Evolutionary conservation across 2,113 vertebrate species (phyloP).

Genomic region (Grallaria varia): DNA sequence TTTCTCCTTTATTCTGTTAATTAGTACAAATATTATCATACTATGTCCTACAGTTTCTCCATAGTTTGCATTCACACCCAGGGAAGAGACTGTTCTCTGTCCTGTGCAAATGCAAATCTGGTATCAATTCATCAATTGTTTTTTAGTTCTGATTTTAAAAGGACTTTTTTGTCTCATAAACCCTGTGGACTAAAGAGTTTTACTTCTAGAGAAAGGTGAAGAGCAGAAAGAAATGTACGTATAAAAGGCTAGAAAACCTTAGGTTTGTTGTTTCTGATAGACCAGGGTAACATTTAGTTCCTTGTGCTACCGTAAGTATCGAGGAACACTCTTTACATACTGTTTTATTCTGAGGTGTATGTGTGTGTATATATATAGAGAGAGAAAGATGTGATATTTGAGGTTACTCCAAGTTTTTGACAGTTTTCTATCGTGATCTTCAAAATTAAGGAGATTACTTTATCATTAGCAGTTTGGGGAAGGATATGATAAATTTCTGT

Average conservation of each 20-base stretch:
- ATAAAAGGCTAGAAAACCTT: background rate
- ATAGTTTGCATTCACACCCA: background rate
- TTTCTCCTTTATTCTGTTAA: background rate
- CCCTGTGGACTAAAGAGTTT: background rate
- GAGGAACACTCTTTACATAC: background rate
- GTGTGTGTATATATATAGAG: too few species aligned
- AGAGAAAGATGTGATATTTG: background rate
- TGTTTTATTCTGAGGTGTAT: background rate
- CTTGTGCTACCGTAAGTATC: background rate
- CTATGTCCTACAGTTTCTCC: background rate
- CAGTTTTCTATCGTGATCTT: background rate
- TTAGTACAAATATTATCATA: background rate
- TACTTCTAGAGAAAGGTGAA: background rate
- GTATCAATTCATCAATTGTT: rapidly evolving
- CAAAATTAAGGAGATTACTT: background rate
- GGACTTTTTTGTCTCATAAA: background rate
- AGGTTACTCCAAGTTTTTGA: background rate
- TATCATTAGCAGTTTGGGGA: background rate
- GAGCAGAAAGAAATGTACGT: background rate
- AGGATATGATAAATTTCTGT: background rate
- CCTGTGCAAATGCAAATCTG: background rate
- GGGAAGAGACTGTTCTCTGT: background rate
- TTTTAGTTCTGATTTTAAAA: background rate
- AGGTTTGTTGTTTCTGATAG: background rate
- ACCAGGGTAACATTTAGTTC: background rate